Percentiles rank a stretch among this genome's conserved stretches.
Conservation (phyloP, 2,888 invertebrate species). For the Eurois occulta region DNA sequence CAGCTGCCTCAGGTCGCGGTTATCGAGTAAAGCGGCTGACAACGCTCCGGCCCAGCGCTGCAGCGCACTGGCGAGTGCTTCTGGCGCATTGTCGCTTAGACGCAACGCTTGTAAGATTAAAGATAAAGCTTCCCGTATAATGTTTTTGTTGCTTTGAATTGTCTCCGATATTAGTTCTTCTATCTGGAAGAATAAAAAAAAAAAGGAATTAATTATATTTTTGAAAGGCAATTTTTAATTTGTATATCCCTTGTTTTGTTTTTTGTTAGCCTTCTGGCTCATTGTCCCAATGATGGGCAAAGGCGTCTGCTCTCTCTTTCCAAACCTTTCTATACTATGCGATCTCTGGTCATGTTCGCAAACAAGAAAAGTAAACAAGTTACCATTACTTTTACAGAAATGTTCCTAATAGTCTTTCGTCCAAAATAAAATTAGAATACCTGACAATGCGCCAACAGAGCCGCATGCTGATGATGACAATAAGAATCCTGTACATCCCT, state of each 20-base stretch:
- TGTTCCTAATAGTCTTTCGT: not conserved
- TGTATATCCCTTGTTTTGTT: too few species aligned
- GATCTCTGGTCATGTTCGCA: not conserved
- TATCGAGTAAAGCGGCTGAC: conserved; percentile 75
- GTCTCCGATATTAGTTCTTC: conserved; percentile 83
- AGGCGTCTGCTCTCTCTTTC: not conserved
- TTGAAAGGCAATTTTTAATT: not conserved
- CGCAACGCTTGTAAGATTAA: conserved; percentile 80
- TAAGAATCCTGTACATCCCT: conserved; percentile 84
- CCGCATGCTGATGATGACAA: conserved; percentile 84
- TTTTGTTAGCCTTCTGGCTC: not conserved
- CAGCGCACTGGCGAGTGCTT: conserved; percentile 76
- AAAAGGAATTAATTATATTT: not conserved
- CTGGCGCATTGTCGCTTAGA: conserved; percentile 76
- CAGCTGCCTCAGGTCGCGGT: conserved; percentile 78
- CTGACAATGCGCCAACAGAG: conserved; percentile 83
- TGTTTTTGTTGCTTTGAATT: conserved; percentile 72
- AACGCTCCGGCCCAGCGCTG: conserved; percentile 84
- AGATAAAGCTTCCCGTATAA: conserved; percentile 81
- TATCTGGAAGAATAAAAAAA: conserved; percentile 73
- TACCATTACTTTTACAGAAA: not conserved
- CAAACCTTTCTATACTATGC: not conserved
- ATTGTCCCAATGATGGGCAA: not conserved
- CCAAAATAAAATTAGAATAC: conserved; percentile 62
- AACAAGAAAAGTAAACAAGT: not conserved